Conservation (phyloP, 1,140 invertebrate genomes). For the Calosoma granatense region DNA sequence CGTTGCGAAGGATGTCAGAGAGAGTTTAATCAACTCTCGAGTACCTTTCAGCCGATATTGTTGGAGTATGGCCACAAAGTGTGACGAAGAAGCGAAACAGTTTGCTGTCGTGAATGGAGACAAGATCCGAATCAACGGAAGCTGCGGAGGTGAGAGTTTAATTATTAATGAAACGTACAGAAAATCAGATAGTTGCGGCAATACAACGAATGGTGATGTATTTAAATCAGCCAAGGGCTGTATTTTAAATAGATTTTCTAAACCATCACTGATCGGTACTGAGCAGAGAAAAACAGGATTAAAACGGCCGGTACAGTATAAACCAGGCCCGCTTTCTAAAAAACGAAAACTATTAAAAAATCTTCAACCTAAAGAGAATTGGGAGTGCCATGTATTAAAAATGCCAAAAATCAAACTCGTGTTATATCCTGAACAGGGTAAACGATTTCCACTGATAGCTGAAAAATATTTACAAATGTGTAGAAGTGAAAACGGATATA, state of each 20-base stretch:
- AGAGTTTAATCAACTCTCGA: background rate
- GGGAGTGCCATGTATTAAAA: slow-evolving; percentile 24
- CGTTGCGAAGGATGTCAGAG: slow-evolving; percentile 8
- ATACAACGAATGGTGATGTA: too few relatives aligned
- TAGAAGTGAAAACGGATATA: slow-evolving; percentile 18
- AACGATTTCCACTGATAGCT: slow-evolving; percentile 24
- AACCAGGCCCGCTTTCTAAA: slow-evolving; percentile 32
- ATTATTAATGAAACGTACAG: background rate
- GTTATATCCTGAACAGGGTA: slow-evolving; percentile 28
- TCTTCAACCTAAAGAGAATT: slow-evolving; percentile 16
- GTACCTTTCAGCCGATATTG: background rate
- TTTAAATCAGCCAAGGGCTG: too few relatives aligned
- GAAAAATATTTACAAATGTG: slow-evolving; percentile 17
- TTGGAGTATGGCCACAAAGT: slow-evolving; percentile 6
- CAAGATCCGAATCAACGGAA: slow-evolving; percentile 16
- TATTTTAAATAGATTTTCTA: slow-evolving; percentile 10
- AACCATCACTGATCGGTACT: slow-evolving; percentile 19
- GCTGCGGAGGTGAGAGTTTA: background rate
- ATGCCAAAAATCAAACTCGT: slow-evolving; percentile 30
- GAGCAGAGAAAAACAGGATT: background rate
- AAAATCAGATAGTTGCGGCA: too few relatives aligned
- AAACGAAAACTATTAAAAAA: slow-evolving; percentile 28
- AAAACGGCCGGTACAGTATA: slow-evolving; percentile 20
- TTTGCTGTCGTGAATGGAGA: slow-evolving; percentile 2
- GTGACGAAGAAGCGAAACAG: slow-evolving; percentile 7